These are phyloP conservation scores for Microplitis manilae DNA, from an alignment of 2,888 invertebrate genomes.

Conservation along the genomic window DNA sequence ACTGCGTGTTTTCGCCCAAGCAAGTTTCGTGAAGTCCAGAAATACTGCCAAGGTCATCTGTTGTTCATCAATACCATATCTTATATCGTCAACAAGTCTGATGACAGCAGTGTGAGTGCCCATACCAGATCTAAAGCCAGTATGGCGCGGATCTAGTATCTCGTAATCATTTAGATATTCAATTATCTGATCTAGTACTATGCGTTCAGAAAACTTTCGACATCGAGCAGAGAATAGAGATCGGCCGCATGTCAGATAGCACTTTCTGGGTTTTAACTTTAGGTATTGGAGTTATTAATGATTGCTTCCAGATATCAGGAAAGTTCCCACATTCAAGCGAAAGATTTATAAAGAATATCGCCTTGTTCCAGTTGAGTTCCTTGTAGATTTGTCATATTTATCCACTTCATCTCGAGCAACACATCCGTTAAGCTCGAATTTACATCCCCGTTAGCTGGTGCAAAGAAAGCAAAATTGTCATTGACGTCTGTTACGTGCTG, in stretches of 20 bases:
- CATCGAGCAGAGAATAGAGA: background rate
- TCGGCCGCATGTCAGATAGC: background rate
- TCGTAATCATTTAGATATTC: background rate
- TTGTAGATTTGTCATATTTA: too few species aligned
- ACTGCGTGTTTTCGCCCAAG: constrained; percentile 25
- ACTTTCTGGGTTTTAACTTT: background rate
- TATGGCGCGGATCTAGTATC: constrained; percentile 2
- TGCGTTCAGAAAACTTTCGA: background rate
- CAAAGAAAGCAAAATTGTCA: too few species aligned
- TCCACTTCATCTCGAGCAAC: too few species aligned
- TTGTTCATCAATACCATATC: constrained; percentile 8
- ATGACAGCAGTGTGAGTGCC: constrained; percentile 33
- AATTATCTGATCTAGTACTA: background rate
- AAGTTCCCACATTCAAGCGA: background rate
- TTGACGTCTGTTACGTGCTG: too few species aligned
- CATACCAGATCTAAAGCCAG: constrained; percentile 21
- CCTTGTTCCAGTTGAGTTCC: too few species aligned
- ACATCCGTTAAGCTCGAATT: too few species aligned
- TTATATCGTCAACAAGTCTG: constrained; percentile 24
- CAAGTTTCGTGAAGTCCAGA: constrained; percentile 30
- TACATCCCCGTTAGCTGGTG: too few species aligned
- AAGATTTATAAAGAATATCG: background rate
- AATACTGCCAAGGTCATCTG: constrained; percentile 9
- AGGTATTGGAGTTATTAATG: background rate
- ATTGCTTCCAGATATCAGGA: background rate